A percentile compares a stretch with the other conserved stretches of the same genome.
phyloP scores from a whole-genome alignment of 2,888 invertebrate species.

The Andrena trimmerana region DNA sequence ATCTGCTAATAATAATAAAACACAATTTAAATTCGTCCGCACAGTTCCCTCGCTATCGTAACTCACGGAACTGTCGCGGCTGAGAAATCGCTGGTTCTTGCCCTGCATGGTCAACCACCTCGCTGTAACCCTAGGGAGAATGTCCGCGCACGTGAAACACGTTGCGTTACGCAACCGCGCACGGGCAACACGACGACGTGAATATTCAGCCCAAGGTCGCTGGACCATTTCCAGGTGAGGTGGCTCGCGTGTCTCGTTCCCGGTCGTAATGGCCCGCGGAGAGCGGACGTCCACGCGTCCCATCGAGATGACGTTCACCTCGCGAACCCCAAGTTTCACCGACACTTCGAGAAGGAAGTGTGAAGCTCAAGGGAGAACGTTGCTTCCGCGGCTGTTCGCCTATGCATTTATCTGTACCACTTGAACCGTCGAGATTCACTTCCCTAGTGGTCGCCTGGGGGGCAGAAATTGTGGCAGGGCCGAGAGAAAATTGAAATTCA shows the following conservation, averaged over 20 bases:
- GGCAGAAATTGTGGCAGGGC: no score
- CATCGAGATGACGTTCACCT: neutral
- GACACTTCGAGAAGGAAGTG: no score
- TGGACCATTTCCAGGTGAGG: constrained; percentile 68
- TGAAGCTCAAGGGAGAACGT: neutral
- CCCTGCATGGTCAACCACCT: constrained; percentile 58
- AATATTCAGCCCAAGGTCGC: constrained; percentile 81
- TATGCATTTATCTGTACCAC: neutral
- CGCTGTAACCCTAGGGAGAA: constrained; percentile 41
- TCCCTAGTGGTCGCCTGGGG: neutral
- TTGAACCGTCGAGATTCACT: neutral
- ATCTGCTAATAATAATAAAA: no score
- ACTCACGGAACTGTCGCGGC: neutral
- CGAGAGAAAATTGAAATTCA: no score
- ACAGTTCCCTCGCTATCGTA: neutral
- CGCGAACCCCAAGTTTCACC: neutral
- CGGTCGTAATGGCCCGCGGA: neutral
- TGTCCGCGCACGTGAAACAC: constrained; percentile 49
- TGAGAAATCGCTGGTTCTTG: neutral
- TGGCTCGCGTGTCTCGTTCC: constrained; percentile 30
- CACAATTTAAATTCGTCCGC: no score
- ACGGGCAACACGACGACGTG: constrained; percentile 59
- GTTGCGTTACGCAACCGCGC: constrained; percentile 54
- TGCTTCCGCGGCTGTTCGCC: neutral
- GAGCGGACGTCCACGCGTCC: neutral